Evolutionary conservation across 2,113 vertebrate species (phyloP), one percentile per base, ranked within the genome.

Genomic region (Cathartes aura): DNA sequence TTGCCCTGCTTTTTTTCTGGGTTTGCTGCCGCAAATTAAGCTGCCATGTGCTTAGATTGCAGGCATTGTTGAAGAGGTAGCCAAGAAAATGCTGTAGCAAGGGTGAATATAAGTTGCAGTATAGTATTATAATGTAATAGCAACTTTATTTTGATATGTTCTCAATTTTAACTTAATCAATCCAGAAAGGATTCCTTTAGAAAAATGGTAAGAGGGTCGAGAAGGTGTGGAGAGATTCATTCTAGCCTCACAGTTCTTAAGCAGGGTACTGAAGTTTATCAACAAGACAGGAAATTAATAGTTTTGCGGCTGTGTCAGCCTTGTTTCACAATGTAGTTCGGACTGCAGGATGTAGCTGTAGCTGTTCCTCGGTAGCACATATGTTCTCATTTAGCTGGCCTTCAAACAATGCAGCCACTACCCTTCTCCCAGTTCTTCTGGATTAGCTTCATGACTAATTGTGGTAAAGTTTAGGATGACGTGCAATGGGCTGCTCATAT

Each of bases 361-460:
- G 76, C 76, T 84, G 68, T 68, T 96, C 62, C 91, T 94, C 14
- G 0, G 88, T 83, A 94, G 92, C 74, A 95, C 95, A 79, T 59
- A 29, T 96, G 96, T 96, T 97, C 94, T 93, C 70, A 86, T 88
- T 97, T 97, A 98, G 45, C 88, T 82, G 74, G 45, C 89, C 90
- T 96, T 87, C 81, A 86, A 96, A 79, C 59, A 94, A 90, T 91
- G 73, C 95, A 96, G 88, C 76, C 90, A 56, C 82, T 95, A 45
- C 95, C 92, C 92, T 97, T 93, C 90, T 96, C 84, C 89, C 74
- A 55, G 47, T 64, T 70, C 79, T 34, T 89, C 82, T 88, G 79
- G 64, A 88, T 93, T 79, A 83, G 36, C 58, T 91, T 76, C 5
- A 1, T 97, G 95, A 97, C 64, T 96, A 93, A 97, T 60, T 64